Conservation (phyloP, 1,140 invertebrate species). For the Pseudomyrmex cubaensis region DNA sequence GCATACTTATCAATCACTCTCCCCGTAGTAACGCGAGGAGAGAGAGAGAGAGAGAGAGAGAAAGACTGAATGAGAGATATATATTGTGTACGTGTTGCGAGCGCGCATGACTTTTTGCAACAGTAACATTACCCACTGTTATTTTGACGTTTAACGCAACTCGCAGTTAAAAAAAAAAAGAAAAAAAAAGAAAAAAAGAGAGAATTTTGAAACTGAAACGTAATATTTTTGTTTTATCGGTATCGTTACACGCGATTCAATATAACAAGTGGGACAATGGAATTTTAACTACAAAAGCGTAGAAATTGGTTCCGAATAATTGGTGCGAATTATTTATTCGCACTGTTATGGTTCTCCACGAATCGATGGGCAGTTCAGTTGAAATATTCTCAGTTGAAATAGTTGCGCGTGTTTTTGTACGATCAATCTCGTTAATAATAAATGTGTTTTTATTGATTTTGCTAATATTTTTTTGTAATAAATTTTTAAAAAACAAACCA, state of each 20-base stretch:
- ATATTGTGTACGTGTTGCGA: too few species aligned
- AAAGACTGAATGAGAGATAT: neutral
- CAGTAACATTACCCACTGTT: constrained; percentile 33
- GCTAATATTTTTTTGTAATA: neutral
- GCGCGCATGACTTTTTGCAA: neutral
- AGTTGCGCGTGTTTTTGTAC: too few species aligned
- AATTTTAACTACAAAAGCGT: constrained; percentile 44
- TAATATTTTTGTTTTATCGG: constrained; percentile 44
- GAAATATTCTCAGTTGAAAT: constrained; percentile 4
- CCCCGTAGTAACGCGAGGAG: neutral
- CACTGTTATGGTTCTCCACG: neutral
- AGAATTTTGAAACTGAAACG: constrained; percentile 25
- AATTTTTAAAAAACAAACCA: too few species aligned
- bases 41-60: constrained; percentile 32
- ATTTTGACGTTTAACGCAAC: constrained; percentile 43
- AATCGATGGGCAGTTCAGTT: neutral
- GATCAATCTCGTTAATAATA: neutral
- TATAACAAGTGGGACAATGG: constrained; percentile 43
- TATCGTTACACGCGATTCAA: constrained; percentile 33
- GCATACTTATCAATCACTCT: constrained; percentile 26
- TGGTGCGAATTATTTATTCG: constrained; percentile 52
- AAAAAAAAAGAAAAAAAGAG: constrained; percentile 10
- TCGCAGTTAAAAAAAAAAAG: constrained; percentile 40
- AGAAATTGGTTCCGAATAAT: constrained; percentile 51
- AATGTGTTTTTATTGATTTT: neutral